Evolutionary conservation across 2,113 vertebrate genomes (phyloP).

Genomic region (Garra rufa): DNA sequence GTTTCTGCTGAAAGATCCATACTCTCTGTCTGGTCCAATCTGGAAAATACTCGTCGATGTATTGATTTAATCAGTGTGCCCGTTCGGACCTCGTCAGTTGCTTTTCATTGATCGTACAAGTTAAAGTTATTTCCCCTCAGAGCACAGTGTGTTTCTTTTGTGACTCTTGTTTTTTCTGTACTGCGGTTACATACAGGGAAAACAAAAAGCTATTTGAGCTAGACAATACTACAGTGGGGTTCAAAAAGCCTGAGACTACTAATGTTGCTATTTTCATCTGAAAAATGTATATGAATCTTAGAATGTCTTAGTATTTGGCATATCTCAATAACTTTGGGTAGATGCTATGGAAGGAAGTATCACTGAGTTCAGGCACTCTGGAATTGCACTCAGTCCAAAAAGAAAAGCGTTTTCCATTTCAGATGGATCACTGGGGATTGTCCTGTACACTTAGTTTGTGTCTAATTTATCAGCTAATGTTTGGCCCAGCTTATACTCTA

Average conservation of each 20-base stretch:
- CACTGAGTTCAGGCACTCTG: not conserved
- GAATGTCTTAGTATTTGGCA: not conserved
- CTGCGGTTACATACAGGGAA: not conserved
- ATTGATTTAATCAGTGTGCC: slow-evolving; percentile 41
- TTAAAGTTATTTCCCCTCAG: slow-evolving; percentile 20
- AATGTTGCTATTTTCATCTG: not conserved
- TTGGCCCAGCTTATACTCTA: slow-evolving; percentile 28
- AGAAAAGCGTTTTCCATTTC: not conserved
- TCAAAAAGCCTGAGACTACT: not conserved
- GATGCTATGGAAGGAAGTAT: not conserved
- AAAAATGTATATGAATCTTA: not conserved
- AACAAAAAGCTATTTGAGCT: not conserved
- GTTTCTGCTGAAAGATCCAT: slow-evolving; percentile 30
- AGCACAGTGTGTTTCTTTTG: slow-evolving; percentile 19
- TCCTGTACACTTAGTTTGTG: not conserved
- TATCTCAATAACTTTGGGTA: not conserved
- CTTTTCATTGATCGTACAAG: slow-evolving; percentile 34
- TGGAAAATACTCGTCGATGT: slow-evolving; percentile 34
- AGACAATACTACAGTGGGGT: not conserved
- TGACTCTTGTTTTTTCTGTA: not conserved
- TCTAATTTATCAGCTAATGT: slow-evolving; percentile 28
- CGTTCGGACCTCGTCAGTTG: not conserved
- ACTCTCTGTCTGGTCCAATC: slow-evolving; percentile 36
- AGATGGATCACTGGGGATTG: slow-evolving; percentile 1
- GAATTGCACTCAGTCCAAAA: not conserved